phyloP scores from a whole-genome alignment of 1,140 invertebrate genomes.

The Drosophila tani region DNA sequence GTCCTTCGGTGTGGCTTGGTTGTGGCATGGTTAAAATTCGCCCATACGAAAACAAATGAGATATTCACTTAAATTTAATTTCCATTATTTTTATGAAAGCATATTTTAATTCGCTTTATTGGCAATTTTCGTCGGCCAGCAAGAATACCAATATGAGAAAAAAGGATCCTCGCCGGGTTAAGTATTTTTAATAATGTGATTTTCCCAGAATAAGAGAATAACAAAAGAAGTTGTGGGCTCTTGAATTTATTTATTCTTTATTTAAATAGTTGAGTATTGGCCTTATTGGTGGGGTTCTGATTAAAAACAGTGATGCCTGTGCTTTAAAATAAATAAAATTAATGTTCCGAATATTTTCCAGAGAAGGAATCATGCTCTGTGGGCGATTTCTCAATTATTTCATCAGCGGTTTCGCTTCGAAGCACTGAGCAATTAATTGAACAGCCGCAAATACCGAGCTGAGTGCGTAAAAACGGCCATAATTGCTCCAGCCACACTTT shows the following conservation, averaged over 20 bases:
- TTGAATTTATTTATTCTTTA: constrained; percentile 10
- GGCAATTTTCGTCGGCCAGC: constrained; percentile 60
- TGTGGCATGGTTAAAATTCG: constrained; percentile 40
- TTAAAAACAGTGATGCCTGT: not conserved
- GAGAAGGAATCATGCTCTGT: not conserved
- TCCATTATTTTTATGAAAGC: constrained; percentile 76
- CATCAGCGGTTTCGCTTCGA: constrained; percentile 29
- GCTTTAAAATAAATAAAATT: not conserved
- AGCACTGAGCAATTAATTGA: constrained; percentile 28
- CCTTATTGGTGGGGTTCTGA: not conserved
- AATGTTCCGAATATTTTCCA: not conserved
- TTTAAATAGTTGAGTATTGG: constrained; percentile 1
- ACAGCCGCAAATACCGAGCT: constrained; percentile 24
- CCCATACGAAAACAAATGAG: constrained; percentile 28
- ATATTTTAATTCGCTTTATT: constrained; percentile 80
- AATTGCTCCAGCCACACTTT: constrained; percentile 31
- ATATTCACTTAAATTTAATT: constrained; percentile 73
- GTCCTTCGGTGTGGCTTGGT: constrained; percentile 22
- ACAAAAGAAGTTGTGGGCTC: not conserved
- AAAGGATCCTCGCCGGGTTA: constrained; percentile 2
- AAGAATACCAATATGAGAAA: constrained; percentile 35
- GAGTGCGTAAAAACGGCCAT: constrained; percentile 8
- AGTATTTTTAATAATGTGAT: constrained; percentile 52
- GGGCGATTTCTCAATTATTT: constrained; percentile 25
- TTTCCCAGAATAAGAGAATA: constrained; percentile 3